Conservation (phyloP, 2,888 invertebrate genomes). For the Drosophila kuntzei region DNA sequence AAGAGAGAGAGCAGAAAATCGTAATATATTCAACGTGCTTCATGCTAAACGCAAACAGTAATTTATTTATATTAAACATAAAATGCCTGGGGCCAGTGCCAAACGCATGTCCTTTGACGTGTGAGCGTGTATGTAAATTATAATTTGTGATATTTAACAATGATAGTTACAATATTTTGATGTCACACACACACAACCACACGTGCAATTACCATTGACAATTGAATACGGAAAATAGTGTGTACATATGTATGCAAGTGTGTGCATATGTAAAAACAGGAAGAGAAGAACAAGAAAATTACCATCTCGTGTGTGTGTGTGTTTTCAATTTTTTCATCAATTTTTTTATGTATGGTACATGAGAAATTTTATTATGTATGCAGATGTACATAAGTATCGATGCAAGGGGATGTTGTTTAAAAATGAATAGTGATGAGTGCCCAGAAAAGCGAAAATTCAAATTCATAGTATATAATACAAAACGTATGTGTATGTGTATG, state of each 20-base stretch:
- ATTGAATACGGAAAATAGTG: conserved; percentile 51
- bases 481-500: conserved; percentile 7
- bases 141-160: conserved; percentile 33
- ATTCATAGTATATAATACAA: conserved; percentile 25
- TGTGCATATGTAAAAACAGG: conserved; percentile 21
- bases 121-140: conserved; percentile 56
- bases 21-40: conserved; percentile 65
- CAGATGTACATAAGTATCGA: conserved; percentile 15
- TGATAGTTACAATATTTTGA: conserved; percentile 49
- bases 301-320: conserved; percentile 27
- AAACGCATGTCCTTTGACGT: conserved; percentile 68
- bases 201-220: conserved; percentile 48
- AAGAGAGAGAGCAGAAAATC: conserved; percentile 62
- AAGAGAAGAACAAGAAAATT: not conserved
- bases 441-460: conserved; percentile 35
- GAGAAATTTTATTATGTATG: not conserved
- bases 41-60: conserved; percentile 54
- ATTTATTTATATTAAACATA: conserved; percentile 58
- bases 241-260: conserved; percentile 38
- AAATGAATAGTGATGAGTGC: conserved; percentile 37
- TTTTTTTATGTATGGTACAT: conserved; percentile 24
- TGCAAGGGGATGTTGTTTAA: conserved; percentile 46
- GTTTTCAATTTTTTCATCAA: conserved; percentile 35
- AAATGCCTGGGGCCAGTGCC: conserved; percentile 68
- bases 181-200: conserved; percentile 20